Percentiles rank a stretch among this genome's conserved stretches.
These are phyloP conservation scores for Microcebus tavaratra DNA, from an alignment of 2,113 vertebrate genomes.

Conservation along the genomic window DNA sequence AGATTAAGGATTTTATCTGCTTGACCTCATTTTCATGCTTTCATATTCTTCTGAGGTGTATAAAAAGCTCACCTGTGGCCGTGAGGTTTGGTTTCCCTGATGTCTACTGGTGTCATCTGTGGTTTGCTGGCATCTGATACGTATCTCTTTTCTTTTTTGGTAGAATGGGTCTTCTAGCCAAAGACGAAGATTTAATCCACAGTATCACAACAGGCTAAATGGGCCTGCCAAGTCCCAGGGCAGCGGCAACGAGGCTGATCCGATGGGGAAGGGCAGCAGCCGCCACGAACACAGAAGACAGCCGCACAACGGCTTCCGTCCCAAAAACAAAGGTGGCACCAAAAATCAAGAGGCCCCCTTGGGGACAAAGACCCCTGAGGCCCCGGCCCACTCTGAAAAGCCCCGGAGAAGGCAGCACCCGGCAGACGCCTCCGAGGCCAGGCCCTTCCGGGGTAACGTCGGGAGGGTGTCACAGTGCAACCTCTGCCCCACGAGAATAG, in stretches of 20 bases:
- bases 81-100: background rate
- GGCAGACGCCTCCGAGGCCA: conserved; percentile 62
- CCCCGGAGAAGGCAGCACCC: conserved; percentile 78
- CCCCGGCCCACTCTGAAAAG: conserved; percentile 72
- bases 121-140: conserved; percentile 45
- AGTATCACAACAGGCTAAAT: conserved; percentile 83
- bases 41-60: background rate
- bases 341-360: conserved; percentile 81
- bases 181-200: conserved; percentile 85
- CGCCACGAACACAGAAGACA: conserved; percentile 86
- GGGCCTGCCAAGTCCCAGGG: conserved; percentile 81
- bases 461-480: conserved; percentile 82
- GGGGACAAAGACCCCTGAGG: conserved; percentile 77
- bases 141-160: conserved; percentile 60
- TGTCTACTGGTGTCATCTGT: background rate
- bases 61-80: background rate
- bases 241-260: conserved; percentile 75
- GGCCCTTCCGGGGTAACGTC: conserved; percentile 78
- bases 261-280: conserved; percentile 65
- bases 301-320: conserved; percentile 83
- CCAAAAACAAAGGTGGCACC: conserved; percentile 84
- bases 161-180: conserved; percentile 85
- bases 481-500: conserved; percentile 85
- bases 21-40: background rate
- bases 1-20: background rate